Percentiles rank a stretch among this genome's conserved stretches.
These are phyloP conservation scores for Poecilia latipinna DNA, from an alignment of 2,113 vertebrate species.

Conservation along the genomic window DNA sequence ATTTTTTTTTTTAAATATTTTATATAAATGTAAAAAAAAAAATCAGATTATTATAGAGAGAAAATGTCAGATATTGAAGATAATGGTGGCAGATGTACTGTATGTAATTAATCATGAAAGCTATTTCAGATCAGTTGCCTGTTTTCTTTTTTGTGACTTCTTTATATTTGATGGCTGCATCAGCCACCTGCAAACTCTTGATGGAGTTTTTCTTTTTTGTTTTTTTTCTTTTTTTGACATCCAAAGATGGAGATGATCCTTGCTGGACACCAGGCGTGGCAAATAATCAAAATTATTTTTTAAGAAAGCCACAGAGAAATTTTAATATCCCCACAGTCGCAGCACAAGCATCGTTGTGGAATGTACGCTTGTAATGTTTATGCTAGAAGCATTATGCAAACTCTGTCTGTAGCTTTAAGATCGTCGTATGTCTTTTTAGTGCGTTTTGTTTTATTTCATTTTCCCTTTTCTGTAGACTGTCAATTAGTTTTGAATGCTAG, in stretches of 20 bases:
- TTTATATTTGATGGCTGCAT: conserved; percentile 77
- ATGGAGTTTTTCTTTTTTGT: conserved; percentile 42
- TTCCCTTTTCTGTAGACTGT: conserved; percentile 45
- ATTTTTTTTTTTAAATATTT: conserved; percentile 72
- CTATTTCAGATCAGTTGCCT: conserved; percentile 58
- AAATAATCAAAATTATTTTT: conserved; percentile 41
- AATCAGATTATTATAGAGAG: conserved; percentile 61
- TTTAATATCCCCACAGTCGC: conserved; percentile 44
- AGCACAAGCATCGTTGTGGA: conserved; percentile 76
- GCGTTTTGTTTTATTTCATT: conserved; percentile 16
- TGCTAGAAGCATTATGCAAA: conserved; percentile 80
- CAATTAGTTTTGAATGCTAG: conserved; percentile 49
- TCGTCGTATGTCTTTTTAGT: conserved; percentile 52
- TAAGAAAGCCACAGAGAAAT: conserved; percentile 70
- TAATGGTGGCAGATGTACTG: conserved; percentile 53
- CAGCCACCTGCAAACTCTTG: conserved; percentile 70
- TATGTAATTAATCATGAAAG: conserved; percentile 63
- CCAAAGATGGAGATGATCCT: conserved; percentile 69
- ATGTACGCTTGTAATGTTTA: conserved; percentile 73
- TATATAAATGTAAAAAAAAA: conserved; percentile 74
- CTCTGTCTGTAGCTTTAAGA: conserved; percentile 78
- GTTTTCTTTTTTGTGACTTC: conserved; percentile 9
- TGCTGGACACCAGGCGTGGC: conserved; percentile 54
- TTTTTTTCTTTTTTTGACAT: conserved; percentile 31
- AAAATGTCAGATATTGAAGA: conserved; percentile 58